Base-by-base conservation (phyloP, 1,140 invertebrate genomes). In the Luehdorfia chinensis region DNA sequence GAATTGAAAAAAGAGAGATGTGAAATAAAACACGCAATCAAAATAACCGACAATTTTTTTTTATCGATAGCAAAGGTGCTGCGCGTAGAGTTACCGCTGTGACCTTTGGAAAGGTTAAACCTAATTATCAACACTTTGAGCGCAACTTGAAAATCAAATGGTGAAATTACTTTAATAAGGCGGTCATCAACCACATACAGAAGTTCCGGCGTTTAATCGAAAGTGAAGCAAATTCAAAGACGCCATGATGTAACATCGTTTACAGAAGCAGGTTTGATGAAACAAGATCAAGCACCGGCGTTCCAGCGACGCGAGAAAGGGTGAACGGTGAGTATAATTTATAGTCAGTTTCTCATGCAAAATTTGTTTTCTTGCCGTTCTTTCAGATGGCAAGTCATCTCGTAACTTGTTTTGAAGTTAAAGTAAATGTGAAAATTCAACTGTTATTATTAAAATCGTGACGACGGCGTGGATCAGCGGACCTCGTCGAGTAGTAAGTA, bases 261-360 rank as follows among this genome's bases (percentile, higher is more conserved):
- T 8, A 33, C 8, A 9, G n/a, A n/a, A n/a, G 18, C n/a, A 9
- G 15, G 3, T 4, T 16, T 21, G 34, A 37, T 19, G 34, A 37
- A 23, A 9, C 1, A 30, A 30, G 7, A 12, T n/a, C 18, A 9
- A 16, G 16, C n/a, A n/a, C n/a, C 14, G 11, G 9, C 34, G 12
- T 11, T 8, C n/a, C n/a, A n/a, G n/a, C n/a, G n/a, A 37, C n/a
- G 5, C 18, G 16, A 6, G 0, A 23, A 37, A 37, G 34, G 34
- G 34, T 37, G 34, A 37, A 19, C 15, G 34, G 34, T 37, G 34
- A 37, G 34, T 37, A 9, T 23, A 9, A 30, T 11, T 9, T 9
- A n/a, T 21, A 37, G n/a, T n/a, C 6, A 12, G 34, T 9, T 37
- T 21, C 15, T 34, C 18, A 19, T 21, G 18, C 12, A 37, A 37